These are phyloP conservation scores for Diploscapter pachys DNA, from an alignment of 1,140 invertebrate genomes.

Conservation along the genomic window DNA sequence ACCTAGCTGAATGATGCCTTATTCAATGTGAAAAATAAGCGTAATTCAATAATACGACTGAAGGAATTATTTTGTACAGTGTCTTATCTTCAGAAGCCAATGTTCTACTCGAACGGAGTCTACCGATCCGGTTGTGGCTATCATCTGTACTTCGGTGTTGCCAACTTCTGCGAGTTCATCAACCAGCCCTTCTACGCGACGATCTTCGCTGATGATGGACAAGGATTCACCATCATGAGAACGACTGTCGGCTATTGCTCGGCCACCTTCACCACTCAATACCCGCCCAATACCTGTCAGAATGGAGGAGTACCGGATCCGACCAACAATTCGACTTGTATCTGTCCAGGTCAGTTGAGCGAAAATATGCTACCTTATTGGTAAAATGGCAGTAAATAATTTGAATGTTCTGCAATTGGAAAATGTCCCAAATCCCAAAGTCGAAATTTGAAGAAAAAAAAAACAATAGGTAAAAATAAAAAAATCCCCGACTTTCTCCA, in stretches of 20 bases:
- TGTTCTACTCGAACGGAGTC: conserved; percentile 41
- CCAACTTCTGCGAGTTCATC: conserved; percentile 33
- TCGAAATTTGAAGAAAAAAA: too few species aligned
- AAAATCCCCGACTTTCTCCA: too few species aligned
- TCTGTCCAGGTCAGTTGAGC: conserved; percentile 37
- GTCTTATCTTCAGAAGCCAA: conserved; percentile 16
- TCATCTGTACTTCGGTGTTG: conserved; percentile 43
- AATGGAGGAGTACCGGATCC: conserved; percentile 43
- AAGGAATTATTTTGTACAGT: too few species aligned
- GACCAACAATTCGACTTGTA: conserved; percentile 31
- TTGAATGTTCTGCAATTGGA: not conserved
- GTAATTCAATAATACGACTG: too few species aligned
- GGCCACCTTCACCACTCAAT: conserved; percentile 9
- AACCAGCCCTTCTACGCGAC: conserved; percentile 38
- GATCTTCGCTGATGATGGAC: conserved; percentile 42
- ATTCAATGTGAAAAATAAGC: too few species aligned
- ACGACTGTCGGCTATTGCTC: conserved; percentile 37
- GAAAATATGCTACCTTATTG: conserved; percentile 6
- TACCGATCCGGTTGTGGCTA: conserved; percentile 38
- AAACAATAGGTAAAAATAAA: too few species aligned
- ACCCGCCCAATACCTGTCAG: conserved; percentile 30
- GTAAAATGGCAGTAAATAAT: not conserved
- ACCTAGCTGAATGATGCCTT: too few species aligned
- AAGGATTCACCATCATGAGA: conserved; percentile 40
- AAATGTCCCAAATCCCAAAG: too few species aligned